Percentiles rank a stretch among this genome's conserved stretches.
Conservation (phyloP, 2,888 invertebrate species). For the Steinernema hermaphroditum region DNA sequence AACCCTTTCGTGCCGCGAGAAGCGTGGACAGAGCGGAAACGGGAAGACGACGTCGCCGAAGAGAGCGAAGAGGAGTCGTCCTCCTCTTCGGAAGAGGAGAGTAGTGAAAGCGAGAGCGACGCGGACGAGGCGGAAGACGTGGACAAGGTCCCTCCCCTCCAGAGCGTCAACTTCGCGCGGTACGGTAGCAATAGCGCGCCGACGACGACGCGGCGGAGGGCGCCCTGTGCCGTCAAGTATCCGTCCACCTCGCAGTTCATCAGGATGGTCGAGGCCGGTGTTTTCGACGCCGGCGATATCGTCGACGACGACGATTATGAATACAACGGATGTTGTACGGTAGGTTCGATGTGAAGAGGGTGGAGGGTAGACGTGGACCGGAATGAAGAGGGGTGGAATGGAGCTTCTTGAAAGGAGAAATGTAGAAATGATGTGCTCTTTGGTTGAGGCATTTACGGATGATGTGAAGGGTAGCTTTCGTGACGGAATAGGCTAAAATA, state of each 20-base stretch:
- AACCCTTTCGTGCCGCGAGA: slow-evolving; percentile 7
- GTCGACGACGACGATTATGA: slow-evolving; percentile 29
- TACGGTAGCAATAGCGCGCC: slow-evolving; percentile 38
- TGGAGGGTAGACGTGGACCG: not conserved
- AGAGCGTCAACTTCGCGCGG: slow-evolving; percentile 28
- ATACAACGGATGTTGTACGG: slow-evolving; percentile 41
- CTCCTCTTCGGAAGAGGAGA: not conserved
- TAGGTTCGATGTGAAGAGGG: slow-evolving; percentile 29
- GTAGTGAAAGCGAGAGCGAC: slow-evolving; percentile 36
- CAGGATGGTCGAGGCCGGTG: slow-evolving; percentile 40
- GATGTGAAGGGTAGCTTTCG: too few relatives aligned
- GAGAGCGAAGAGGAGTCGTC: not conserved
- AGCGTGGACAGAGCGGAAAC: not conserved
- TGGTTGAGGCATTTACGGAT: too few relatives aligned
- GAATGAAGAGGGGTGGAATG: too few relatives aligned
- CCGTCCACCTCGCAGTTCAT: slow-evolving; percentile 56
- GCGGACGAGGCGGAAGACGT: slow-evolving; percentile 32
- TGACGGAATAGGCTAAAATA: too few relatives aligned
- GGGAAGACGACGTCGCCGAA: not conserved
- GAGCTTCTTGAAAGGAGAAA: too few relatives aligned
- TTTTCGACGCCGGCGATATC: not conserved
- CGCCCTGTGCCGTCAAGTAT: slow-evolving; percentile 49
- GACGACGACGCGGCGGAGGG: slow-evolving; percentile 39
- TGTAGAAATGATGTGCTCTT: too few relatives aligned
- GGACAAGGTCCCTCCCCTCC: slow-evolving; percentile 25